Evolutionary conservation across 2,113 vertebrate species (phyloP).

Genomic region (Oenanthe oenanthe): DNA sequence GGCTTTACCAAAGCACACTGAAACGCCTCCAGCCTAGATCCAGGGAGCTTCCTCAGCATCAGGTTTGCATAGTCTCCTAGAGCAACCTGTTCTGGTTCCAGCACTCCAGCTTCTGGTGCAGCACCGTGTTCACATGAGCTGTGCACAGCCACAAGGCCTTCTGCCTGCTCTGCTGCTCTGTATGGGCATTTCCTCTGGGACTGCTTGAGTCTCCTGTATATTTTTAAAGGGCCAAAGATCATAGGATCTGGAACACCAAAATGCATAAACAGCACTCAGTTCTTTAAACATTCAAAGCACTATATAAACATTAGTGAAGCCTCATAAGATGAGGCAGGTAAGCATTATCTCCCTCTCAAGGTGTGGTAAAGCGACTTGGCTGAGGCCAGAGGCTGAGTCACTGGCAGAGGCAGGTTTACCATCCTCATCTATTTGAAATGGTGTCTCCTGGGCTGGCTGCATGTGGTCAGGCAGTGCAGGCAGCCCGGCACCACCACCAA

Average conservation of each 20-base stretch:
- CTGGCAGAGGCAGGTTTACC: constrained; percentile 36
- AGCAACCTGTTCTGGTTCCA: constrained; percentile 24
- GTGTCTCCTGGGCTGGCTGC: not conserved
- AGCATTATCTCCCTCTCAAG: constrained; percentile 48
- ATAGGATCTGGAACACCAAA: not conserved
- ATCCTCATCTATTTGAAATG: not conserved
- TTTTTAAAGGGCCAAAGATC: constrained; percentile 26
- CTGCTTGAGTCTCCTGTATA: not conserved
- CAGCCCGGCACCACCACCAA: not conserved
- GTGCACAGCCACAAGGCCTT: not conserved
- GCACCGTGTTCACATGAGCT: not conserved
- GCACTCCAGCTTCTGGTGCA: not conserved
- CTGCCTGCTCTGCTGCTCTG: not conserved
- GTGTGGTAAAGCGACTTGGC: constrained; percentile 39
- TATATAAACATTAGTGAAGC: constrained; percentile 48
- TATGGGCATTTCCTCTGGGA: not conserved
- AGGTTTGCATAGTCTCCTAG: constrained; percentile 35
- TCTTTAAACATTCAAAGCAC: constrained; percentile 40
- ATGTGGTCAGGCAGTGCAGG: not conserved
- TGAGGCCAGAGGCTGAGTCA: not conserved
- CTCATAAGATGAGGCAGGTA: constrained; percentile 42
- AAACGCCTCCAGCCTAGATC: not conserved
- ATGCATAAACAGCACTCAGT: not conserved
- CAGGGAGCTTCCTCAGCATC: not conserved
- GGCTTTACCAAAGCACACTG: not conserved